Conservation (phyloP, 2,797 vertebrate species). For the Pristis pectinata region DNA sequence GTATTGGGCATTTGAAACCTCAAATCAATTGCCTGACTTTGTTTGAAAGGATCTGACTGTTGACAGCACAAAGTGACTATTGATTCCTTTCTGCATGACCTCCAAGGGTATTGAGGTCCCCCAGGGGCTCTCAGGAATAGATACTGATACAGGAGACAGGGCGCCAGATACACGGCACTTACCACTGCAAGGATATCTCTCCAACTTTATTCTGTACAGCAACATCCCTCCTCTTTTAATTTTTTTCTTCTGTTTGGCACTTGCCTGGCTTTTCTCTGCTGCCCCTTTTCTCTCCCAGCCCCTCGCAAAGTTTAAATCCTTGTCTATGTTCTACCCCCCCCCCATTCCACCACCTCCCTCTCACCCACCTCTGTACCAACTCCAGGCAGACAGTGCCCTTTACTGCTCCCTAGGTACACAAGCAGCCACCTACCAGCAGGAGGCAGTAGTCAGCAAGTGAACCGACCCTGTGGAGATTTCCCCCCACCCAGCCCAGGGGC, state of each 20-base stretch:
- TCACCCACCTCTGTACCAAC: not conserved
- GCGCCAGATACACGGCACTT: no score
- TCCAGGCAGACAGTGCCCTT: not conserved
- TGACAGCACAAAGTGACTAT: not conserved
- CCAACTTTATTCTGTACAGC: not conserved
- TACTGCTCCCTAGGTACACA: no score
- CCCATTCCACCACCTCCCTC: not conserved
- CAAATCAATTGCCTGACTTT: not conserved
- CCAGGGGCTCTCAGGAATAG: not conserved
- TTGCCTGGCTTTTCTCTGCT: not conserved
- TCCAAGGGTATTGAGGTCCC: not conserved
- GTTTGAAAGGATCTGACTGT: constrained; percentile 8
- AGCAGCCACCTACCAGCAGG: not conserved
- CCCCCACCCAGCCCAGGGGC: not conserved
- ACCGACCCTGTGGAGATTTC: no score
- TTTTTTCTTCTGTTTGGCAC: not conserved
- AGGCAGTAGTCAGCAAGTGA: not conserved
- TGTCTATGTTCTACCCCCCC: no score
- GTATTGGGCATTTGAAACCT: not conserved
- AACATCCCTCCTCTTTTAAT: not conserved
- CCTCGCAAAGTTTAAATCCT: not conserved
- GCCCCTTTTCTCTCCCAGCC: not conserved
- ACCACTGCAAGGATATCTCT: not conserved
- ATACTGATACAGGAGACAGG: not conserved
- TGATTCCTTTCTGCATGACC: not conserved